These are phyloP conservation scores for Scaptomyza parva DNA, from an alignment of 2,888 invertebrate species.

Conservation along the genomic window DNA sequence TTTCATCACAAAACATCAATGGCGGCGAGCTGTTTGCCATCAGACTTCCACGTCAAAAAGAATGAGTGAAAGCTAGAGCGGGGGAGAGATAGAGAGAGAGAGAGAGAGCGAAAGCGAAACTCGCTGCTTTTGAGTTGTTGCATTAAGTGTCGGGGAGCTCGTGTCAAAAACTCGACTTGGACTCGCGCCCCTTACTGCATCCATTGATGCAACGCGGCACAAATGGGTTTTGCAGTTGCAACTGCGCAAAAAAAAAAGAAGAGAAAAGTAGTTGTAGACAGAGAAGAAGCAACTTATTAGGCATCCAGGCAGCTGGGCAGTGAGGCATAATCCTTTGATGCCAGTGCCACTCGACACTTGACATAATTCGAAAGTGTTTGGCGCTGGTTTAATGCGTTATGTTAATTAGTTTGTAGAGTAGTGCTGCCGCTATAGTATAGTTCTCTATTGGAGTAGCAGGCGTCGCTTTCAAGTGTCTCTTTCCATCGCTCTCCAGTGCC, in stretches of 20 bases:
- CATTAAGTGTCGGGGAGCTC: conserved; percentile 62
- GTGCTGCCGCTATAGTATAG: no score
- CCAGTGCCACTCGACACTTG: conserved; percentile 57
- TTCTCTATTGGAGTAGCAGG: conserved; percentile 14
- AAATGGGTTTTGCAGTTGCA: no score
- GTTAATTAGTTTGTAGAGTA: conserved; percentile 73
- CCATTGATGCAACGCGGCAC: conserved; percentile 4
- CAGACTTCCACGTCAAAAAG: conserved; percentile 9
- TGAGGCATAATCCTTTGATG: conserved; percentile 68
- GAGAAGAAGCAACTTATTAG: conserved; percentile 41
- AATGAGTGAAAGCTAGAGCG: background rate
- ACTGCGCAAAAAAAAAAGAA: background rate
- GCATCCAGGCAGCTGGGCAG: conserved; percentile 20
- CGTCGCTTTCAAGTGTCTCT: conserved; percentile 47
- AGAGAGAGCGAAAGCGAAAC: conserved; percentile 9
- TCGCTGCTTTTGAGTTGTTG: conserved; percentile 55
- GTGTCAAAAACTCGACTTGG: conserved; percentile 68
- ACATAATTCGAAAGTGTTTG: conserved; percentile 74
- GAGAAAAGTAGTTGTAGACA: conserved; percentile 34
- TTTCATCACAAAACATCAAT: conserved; percentile 29
- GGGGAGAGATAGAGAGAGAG: background rate
- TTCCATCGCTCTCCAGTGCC: conserved; percentile 6
- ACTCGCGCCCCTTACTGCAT: conserved; percentile 5
- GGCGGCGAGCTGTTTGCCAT: conserved; percentile 42
- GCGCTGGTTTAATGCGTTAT: conserved; percentile 70